Base-by-base conservation (phyloP, 2,888 invertebrate genomes). In the Epistrophella euchroma region DNA sequence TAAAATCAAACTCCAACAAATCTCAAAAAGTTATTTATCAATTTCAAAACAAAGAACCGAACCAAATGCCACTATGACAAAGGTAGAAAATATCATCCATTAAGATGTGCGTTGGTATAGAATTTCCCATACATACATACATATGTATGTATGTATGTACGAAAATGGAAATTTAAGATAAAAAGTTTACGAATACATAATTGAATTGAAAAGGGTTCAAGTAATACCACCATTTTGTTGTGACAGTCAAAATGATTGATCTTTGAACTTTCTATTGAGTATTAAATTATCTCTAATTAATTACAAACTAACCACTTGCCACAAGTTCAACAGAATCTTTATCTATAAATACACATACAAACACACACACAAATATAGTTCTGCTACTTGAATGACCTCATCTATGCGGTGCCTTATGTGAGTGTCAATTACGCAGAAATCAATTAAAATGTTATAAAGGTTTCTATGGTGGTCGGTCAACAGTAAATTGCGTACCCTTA, bases 231-330 rank as follows among this genome's bases (percentile, higher is more conserved):
- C 62, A 11, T 40, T 62, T 28, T 62, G 28, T 55, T 37, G 25
- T 64, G 62, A 40, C 64, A 60, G 55, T 68, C 35, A 52, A 72
- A 60, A 37, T 78, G 83, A 83, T 83, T 83, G 83, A 83, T 79
- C 47, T 56, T 40, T 62, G 28, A 45, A 52, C 62, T 56, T 70
- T 52, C 13, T 25, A 37, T 58, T 19, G 15, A 52, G 25, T 35
- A 37, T 58, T 56, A 25, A 50, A 60, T 70, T 56, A 43, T 71
- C 55, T 35, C 56, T 83, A 83, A 83, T 83, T 83, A 78, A 83
- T 83, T 74, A 70, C 68, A 70, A 56, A 79, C 78, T 70, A 56
- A 73, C 79, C 68, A 56, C 68, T 64, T 37, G 79, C 83, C 83
- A 52, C 73, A 74, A 55, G 60, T 70, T 73, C 45, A 32, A 45